Conservation (phyloP, 2,113 vertebrate genomes). For the Eublepharis macularius region DNA sequence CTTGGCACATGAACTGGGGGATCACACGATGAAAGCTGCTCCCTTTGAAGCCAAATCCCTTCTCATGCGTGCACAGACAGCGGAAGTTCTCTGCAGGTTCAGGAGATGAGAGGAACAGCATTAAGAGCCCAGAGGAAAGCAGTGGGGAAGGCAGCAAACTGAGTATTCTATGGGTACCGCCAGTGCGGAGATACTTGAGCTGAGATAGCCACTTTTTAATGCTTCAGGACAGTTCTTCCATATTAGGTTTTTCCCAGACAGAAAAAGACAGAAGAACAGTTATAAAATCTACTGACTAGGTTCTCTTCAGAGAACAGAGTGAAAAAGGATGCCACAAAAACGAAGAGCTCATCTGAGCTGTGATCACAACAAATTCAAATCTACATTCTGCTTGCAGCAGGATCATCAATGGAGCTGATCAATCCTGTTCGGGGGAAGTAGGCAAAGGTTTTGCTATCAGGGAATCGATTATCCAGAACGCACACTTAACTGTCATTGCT, state of each 20-base stretch:
- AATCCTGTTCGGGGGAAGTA: too few species aligned
- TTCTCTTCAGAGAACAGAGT: too few species aligned
- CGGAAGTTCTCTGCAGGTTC: constrained; percentile 88
- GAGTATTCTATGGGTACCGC: neutral
- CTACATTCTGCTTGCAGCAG: too few species aligned
- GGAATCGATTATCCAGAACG: too few species aligned
- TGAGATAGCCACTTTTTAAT: neutral
- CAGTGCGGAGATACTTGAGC: neutral
- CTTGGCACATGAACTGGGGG: constrained; percentile 99
- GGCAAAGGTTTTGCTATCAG: too few species aligned
- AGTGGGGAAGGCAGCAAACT: accelerated
- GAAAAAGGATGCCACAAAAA: too few species aligned
- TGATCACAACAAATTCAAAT: too few species aligned
- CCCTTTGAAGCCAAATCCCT: constrained; percentile 95
- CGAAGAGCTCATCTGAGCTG: too few species aligned
- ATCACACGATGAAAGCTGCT: constrained; percentile 96
- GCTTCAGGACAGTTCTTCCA: neutral
- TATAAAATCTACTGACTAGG: too few species aligned
- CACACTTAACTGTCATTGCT: too few species aligned
- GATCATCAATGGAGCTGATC: too few species aligned
- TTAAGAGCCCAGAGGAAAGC: neutral
- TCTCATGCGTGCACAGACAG: constrained; percentile 95
- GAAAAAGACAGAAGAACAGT: too few species aligned
- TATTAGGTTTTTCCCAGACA: neutral
- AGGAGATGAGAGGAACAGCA: accelerated